Base-by-base conservation (phyloP, 2,113 vertebrate genomes). In the Crotophaga sulcirostris region DNA sequence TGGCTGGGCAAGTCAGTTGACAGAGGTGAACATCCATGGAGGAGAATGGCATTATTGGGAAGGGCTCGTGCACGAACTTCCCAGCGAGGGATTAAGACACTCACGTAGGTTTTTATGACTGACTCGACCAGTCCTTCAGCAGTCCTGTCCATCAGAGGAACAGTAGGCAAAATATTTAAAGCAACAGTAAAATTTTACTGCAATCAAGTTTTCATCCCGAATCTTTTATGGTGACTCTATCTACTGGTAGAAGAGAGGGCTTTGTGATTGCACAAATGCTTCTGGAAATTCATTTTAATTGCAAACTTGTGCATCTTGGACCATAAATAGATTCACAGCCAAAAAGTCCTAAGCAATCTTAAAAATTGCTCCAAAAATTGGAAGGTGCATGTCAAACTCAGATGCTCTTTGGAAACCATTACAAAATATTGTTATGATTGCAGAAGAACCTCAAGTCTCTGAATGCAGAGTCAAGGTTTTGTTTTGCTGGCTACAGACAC, bases 91-190 rank as follows among this genome's bases (percentile, higher is more conserved):
- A 89, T 95, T 88, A 77, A 89, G 91, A 92, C 95, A 94, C 94
- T 96, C 93, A 92, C 68, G 18, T 86, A 84, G 52, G 79, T 55
- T 93, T 95, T 84, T 96, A 93, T 87, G 96, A 95, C 93, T 88
- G 95, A 95, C 72, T 92, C 72, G 38, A 90, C 82, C 92, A 92
- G 76, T 93, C 83, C 90, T 94, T 94, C 96, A 81, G 96, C 85
- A 93, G 92, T 92, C 88, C 81, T 82, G 82, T 95, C 94, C 95
- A 34, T 70, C 85, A 96, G 88, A 70, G 90, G 93, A 96, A 96
- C 87, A 90, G 93, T 2, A 95, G 91, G 94, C 92, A 96, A 93
- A 93, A 86, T 56, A 90, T 92, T 94, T 90, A 96, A 94, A 81
- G 76, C 47, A 90, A 94, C 60, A 84, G 87, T 40, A 96, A 95